Conservation (phyloP, 2,113 vertebrate genomes). For the Ptyas mucosa region DNA sequence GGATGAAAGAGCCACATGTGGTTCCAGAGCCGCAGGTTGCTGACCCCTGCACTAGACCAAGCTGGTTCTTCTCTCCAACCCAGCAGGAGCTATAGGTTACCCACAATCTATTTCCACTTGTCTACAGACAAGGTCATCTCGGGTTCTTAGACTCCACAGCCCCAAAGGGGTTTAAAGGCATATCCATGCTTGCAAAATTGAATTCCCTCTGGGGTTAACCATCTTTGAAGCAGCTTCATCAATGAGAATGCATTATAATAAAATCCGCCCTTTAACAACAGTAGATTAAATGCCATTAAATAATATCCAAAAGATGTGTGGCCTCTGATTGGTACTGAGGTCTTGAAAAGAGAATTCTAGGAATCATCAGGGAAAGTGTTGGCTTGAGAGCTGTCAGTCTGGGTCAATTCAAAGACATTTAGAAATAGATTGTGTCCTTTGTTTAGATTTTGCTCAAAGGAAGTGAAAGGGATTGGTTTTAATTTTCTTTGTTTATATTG, state of each 20-base stretch:
- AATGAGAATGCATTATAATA: neutral
- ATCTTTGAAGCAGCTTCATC: neutral
- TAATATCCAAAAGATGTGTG: neutral
- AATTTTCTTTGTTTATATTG: neutral
- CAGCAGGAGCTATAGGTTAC: neutral
- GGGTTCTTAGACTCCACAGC: neutral
- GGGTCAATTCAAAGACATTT: neutral
- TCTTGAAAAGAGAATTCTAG: neutral
- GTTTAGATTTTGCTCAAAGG: neutral
- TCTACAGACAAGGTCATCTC: neutral
- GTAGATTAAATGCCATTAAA: neutral
- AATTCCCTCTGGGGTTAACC: neutral
- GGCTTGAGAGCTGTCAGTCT: neutral
- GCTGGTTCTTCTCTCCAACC: neutral
- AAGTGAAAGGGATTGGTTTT: neutral
- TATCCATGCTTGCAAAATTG: neutral
- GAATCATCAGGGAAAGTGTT: neutral
- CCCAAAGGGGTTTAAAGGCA: neutral
- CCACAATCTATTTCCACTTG: neutral
- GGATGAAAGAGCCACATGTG: no score
- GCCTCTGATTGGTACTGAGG: neutral
- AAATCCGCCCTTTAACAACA: neutral
- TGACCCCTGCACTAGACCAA: neutral
- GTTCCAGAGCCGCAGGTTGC: no score
- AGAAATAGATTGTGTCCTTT: neutral